Percentiles rank a stretch among this genome's conserved stretches.
These are phyloP conservation scores for Halictus rubicundus DNA, from an alignment of 1,140 invertebrate genomes.

Conservation along the genomic window DNA sequence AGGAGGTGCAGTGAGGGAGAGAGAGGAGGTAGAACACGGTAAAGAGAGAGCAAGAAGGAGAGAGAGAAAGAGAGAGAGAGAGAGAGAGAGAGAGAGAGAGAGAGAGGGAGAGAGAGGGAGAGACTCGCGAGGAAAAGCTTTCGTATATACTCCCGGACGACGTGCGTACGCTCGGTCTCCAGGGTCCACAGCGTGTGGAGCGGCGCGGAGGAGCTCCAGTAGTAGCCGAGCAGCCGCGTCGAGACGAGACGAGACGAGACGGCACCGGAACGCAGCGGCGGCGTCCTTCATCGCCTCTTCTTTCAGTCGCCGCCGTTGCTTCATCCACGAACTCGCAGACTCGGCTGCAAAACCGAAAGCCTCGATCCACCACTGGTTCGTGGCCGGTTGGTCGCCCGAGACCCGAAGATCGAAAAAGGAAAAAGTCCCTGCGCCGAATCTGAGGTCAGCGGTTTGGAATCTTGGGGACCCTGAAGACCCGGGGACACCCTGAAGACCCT, in stretches of 20 bases:
- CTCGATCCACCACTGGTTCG: too few relatives aligned
- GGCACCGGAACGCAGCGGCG: slow-evolving; percentile 23
- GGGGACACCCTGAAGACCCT: too few relatives aligned
- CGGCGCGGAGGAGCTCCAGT: slow-evolving; percentile 32
- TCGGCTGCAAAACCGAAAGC: not conserved
- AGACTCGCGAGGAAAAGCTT: slow-evolving; percentile 32
- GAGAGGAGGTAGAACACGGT: not conserved
- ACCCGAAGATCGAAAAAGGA: too few relatives aligned
- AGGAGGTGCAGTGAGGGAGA: too few relatives aligned
- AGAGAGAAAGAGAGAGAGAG: slow-evolving; percentile 2
- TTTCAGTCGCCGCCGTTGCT: slow-evolving; percentile 9
- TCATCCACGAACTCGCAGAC: not conserved
- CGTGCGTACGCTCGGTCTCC: slow-evolving; percentile 14
- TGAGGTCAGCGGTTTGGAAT: not conserved
- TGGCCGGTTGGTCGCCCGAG: too few relatives aligned
- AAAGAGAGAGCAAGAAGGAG: slow-evolving; percentile 1
- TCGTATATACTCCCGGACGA: slow-evolving; percentile 41
- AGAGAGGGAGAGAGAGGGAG: not conserved
- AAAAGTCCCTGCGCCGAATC: too few relatives aligned
- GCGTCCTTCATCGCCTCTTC: slow-evolving; percentile 7
- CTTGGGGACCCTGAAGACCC: not conserved
- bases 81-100: not conserved
- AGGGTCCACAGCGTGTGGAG: slow-evolving; percentile 17
- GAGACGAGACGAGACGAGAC: slow-evolving; percentile 21
- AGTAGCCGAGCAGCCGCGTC: slow-evolving; percentile 42